Conservation (phyloP, 2,797 vertebrate genomes). For the Tragopan temminckii region DNA sequence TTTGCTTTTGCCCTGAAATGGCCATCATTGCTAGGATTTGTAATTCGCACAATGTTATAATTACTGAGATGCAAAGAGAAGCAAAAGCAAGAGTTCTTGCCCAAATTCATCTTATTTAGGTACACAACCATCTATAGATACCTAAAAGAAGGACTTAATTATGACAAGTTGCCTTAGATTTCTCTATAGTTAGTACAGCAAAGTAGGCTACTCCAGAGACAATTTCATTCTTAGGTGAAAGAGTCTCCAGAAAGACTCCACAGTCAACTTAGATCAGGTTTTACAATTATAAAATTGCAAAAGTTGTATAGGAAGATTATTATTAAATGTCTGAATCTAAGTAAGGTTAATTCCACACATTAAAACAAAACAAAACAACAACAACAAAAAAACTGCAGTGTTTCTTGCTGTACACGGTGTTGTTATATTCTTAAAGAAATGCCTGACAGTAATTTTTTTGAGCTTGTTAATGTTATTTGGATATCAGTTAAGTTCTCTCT, state of each 20-base stretch:
- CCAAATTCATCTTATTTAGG: background rate
- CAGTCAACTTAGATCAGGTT: background rate
- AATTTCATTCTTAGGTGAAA: background rate
- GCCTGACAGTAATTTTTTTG: background rate
- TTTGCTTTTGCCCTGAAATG: background rate
- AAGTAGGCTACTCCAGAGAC: background rate
- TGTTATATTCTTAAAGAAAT: background rate
- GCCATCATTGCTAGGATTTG: background rate
- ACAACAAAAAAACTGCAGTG: no score
- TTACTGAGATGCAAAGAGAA: background rate
- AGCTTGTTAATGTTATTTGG: background rate
- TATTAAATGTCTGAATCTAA: background rate
- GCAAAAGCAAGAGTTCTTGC: background rate
- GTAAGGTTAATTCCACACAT: background rate
- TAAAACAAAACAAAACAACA: background rate
- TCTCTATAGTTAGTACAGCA: background rate
- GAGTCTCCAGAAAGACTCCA: background rate
- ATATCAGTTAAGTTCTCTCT: background rate
- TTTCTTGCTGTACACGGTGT: background rate
- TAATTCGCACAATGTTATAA: background rate
- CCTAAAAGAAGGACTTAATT: background rate
- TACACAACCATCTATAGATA: background rate
- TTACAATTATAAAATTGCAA: background rate
- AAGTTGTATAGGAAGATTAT: background rate
- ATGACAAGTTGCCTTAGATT: background rate